Conservation (phyloP, 2,888 invertebrate species). For the Mythimna pallens region DNA sequence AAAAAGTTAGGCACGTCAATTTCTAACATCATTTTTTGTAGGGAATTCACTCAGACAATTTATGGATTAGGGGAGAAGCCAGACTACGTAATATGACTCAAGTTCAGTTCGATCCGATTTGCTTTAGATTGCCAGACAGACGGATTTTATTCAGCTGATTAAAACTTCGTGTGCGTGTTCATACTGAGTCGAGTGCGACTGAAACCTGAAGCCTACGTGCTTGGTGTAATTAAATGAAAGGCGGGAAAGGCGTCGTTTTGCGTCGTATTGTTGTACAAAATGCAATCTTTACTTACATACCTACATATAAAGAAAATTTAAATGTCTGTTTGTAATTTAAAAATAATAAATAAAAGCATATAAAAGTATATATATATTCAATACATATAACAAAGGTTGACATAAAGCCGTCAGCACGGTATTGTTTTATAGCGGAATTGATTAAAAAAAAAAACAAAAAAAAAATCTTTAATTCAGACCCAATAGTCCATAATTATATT, state of each 20-base stretch:
- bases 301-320: no score
- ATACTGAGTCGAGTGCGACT: neutral
- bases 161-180: constrained; percentile 1
- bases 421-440: no score
- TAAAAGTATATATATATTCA: no score
- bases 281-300: neutral
- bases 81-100: constrained; percentile 28
- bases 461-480: no score
- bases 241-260: constrained; percentile 3
- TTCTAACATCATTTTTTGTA: neutral
- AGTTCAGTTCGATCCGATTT: constrained; percentile 35
- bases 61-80: constrained; percentile 5
- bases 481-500: no score
- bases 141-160: constrained; percentile 33
- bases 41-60: neutral
- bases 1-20: neutral
- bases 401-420: no score
- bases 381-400: no score
- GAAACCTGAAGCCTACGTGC: constrained; percentile 21
- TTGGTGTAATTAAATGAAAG: constrained; percentile 23
- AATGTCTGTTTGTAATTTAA: no score
- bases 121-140: constrained; percentile 14
- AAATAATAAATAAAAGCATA: no score
- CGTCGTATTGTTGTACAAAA: constrained; percentile 3
- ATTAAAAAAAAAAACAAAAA: no score